Conservation (phyloP, 2,797 vertebrate genomes). For the Catostomus latipinnis region DNA sequence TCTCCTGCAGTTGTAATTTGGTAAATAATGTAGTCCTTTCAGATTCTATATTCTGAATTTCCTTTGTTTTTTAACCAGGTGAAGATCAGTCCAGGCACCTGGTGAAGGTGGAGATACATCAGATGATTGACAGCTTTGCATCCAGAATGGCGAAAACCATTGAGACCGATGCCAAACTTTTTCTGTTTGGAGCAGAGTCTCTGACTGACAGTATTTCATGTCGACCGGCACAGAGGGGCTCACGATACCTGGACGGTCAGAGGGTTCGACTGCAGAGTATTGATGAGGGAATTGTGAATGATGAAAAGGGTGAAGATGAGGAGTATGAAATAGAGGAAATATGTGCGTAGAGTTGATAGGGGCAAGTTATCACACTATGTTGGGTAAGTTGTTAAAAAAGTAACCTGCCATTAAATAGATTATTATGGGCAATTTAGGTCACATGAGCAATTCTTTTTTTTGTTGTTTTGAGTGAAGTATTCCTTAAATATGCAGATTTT, state of each 20-base stretch:
- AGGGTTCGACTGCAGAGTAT: conserved; percentile 91
- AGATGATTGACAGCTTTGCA: conserved; percentile 89
- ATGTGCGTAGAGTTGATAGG: conserved; percentile 13
- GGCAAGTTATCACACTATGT: no score
- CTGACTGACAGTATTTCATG: conserved; percentile 61
- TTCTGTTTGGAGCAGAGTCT: conserved; percentile 84
- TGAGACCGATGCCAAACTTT: conserved; percentile 90
- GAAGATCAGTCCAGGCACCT: conserved; percentile 68
- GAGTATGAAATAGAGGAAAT: conserved; percentile 65
- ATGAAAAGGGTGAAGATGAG: conserved; percentile 67
- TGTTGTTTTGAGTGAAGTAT: background rate
- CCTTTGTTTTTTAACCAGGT: background rate
- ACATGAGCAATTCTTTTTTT: no score
- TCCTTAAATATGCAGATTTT: background rate
- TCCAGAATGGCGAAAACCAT: conserved; percentile 90
- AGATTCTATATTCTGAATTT: background rate
- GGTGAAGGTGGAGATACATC: conserved; percentile 85
- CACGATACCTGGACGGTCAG: conserved; percentile 81
- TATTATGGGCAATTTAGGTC: no score
- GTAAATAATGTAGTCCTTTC: background rate
- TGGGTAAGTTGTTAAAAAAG: no score
- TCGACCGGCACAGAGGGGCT: conserved; percentile 63
- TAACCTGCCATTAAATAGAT: no score
- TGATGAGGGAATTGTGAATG: conserved; percentile 86
- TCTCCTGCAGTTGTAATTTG: no score